A percentile compares a stretch with the other conserved stretches of the same genome.
phyloP scores from a whole-genome alignment of 2,888 invertebrate genomes.

The Cataglyphis cursor region DNA sequence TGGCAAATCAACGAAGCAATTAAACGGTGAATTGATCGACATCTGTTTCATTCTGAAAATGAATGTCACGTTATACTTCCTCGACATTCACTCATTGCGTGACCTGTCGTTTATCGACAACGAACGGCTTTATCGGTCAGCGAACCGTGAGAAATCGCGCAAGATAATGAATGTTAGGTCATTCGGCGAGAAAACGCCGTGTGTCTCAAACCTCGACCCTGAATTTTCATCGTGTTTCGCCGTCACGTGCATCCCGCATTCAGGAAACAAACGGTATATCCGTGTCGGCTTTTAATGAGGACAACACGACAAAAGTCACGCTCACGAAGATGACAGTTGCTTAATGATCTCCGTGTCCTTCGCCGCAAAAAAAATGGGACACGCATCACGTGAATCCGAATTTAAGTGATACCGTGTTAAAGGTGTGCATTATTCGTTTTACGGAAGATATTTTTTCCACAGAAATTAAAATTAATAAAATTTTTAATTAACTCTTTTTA shows the following conservation, averaged over 20 bases:
- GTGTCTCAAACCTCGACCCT: constrained; percentile 67
- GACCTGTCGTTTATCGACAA: constrained; percentile 20
- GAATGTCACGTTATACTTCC: constrained; percentile 23
- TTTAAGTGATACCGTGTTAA: background rate
- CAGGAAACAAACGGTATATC: constrained; percentile 62
- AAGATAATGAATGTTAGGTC: constrained; percentile 42
- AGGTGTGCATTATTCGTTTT: background rate
- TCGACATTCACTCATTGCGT: constrained; percentile 36
- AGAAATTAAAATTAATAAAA: constrained; percentile 25
- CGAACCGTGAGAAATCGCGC: constrained; percentile 60
- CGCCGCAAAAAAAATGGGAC: constrained; percentile 21
- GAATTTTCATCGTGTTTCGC: constrained; percentile 55
- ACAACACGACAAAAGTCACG: constrained; percentile 56
- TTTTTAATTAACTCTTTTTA: background rate
- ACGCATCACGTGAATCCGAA: background rate
- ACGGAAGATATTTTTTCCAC: background rate
- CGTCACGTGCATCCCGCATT: constrained; percentile 56
- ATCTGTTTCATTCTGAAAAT: constrained; percentile 26
- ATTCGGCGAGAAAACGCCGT: constrained; percentile 50
- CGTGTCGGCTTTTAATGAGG: constrained; percentile 38
- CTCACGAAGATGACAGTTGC: constrained; percentile 10
- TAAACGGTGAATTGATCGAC: constrained; percentile 28
- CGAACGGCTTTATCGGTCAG: constrained; percentile 61
- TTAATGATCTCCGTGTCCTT: constrained; percentile 30
- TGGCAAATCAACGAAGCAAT: constrained; percentile 12